phyloP scores from a whole-genome alignment of 2,888 invertebrate species.

The Habroteleia sp. region DNA sequence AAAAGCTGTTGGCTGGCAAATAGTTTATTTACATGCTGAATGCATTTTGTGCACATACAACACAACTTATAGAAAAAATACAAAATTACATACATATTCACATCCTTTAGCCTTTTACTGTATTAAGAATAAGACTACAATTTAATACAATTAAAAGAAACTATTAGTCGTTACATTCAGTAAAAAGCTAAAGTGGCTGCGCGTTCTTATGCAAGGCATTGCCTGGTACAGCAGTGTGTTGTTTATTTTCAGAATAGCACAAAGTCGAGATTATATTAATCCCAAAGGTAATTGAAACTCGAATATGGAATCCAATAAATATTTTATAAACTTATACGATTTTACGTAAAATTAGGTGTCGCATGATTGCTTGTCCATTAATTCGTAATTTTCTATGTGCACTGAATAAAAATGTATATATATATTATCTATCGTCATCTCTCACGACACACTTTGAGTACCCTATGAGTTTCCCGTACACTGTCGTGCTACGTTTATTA shows the following conservation, averaged over 20 bases:
- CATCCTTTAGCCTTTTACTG: slow-evolving; percentile 52
- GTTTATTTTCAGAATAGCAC: slow-evolving; percentile 80
- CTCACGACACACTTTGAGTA: slow-evolving; percentile 68
- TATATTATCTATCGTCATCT: slow-evolving; percentile 65
- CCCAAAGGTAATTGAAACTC: slow-evolving; percentile 77
- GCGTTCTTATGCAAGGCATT: slow-evolving; percentile 75
- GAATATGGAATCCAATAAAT: slow-evolving; percentile 76
- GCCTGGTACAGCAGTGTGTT: slow-evolving; percentile 78
- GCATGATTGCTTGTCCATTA: slow-evolving; percentile 76
- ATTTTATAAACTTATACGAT: slow-evolving; percentile 69
- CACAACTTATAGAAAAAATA: slow-evolving; percentile 38
- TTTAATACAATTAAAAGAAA: neutral
- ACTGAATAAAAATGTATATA: slow-evolving; percentile 70
- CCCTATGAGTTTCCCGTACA: slow-evolving; percentile 15
- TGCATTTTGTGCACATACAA: slow-evolving; percentile 61
- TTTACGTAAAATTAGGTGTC: slow-evolving; percentile 75
- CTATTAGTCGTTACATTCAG: slow-evolving; percentile 31
- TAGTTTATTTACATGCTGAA: slow-evolving; percentile 62
- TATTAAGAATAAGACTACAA: neutral
- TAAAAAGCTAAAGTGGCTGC: slow-evolving; percentile 68
- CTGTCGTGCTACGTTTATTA: slow-evolving; percentile 59
- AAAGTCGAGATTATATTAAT: slow-evolving; percentile 78
- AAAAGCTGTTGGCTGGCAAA: slow-evolving; percentile 58
- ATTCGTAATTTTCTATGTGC: slow-evolving; percentile 68
- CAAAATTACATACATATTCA: slow-evolving; percentile 43